A percentile compares a stretch with the other conserved stretches of the same genome.
Evolutionary conservation across 2,113 vertebrate genomes (phyloP).

Genomic region (Notarius lentiginosus): DNA sequence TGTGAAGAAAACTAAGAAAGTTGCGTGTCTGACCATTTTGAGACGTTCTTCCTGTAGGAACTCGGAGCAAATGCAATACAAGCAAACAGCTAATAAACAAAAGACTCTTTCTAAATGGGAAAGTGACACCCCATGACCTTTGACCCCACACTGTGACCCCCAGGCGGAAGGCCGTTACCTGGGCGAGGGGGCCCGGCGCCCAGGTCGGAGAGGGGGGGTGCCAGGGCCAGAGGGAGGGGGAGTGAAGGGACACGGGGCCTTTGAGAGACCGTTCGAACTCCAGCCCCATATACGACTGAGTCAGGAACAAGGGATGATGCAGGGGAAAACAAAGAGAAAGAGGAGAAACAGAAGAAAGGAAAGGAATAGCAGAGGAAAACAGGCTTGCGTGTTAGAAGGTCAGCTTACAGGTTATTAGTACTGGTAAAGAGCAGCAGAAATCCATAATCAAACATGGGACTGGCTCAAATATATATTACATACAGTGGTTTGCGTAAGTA

Average conservation of each 20-base stretch:
- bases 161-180: slow-evolving; percentile 61
- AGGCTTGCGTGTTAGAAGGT: not conserved
- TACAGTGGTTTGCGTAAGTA: not conserved
- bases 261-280: slow-evolving; percentile 64
- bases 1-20: not conserved
- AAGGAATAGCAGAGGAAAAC: slow-evolving; percentile 30
- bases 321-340: slow-evolving; percentile 30
- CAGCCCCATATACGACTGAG: slow-evolving; percentile 67
- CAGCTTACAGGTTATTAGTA: not conserved
- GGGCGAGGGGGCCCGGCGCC: slow-evolving; percentile 64
- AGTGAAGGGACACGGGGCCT: slow-evolving; percentile 56
- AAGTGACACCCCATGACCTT: not conserved
- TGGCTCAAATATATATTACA: not conserved
- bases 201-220: slow-evolving; percentile 60
- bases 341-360: slow-evolving; percentile 24
- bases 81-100: not conserved
- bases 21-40: not conserved
- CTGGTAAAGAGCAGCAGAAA: not conserved
- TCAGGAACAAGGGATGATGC: slow-evolving; percentile 14
- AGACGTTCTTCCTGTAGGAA: not conserved
- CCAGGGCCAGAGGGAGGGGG: slow-evolving; percentile 50
- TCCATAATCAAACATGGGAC: slow-evolving; percentile 23
- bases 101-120: not conserved
- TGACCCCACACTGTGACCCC: slow-evolving; percentile 17
- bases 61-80: not conserved